phyloP scores from a whole-genome alignment of 2,888 invertebrate genomes.

The Heliconius sara region DNA sequence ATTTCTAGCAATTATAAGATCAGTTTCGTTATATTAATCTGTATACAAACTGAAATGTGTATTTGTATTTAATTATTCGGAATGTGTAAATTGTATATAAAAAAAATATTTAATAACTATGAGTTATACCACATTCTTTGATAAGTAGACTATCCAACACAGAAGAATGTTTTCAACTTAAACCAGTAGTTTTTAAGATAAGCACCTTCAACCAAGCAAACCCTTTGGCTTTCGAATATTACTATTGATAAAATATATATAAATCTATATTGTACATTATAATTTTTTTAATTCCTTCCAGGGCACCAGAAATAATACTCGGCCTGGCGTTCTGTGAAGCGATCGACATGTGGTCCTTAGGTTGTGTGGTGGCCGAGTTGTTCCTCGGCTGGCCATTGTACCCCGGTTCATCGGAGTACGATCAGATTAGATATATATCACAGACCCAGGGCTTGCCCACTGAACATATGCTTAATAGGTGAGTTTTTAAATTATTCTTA shows the following conservation, averaged over 20 bases:
- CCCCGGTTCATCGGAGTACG: conserved; percentile 99
- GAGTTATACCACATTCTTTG: no score
- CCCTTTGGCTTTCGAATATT: no score
- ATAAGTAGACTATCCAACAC: no score
- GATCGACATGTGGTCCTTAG: conserved; percentile 99
- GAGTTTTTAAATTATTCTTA: not conserved
- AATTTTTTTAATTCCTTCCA: conserved; percentile 56
- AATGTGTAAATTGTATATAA: no score
- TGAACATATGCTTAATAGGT: conserved; percentile 98
- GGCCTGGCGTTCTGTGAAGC: conserved; percentile 99
- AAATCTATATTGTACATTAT: not conserved
- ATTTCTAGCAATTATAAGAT: not conserved
- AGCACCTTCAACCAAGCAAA: no score
- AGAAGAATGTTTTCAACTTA: no score
- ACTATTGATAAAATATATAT: no score
- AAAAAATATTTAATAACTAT: no score
- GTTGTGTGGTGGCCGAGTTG: conserved; percentile 99
- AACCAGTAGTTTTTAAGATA: no score
- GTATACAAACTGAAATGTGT: no score
- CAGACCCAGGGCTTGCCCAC: conserved; percentile 99
- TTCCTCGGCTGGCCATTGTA: conserved; percentile 99
- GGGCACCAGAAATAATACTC: conserved; percentile 98
- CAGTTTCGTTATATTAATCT: no score
- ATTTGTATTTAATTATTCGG: no score
- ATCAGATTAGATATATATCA: conserved; percentile 98